A percentile compares a stretch with the other conserved stretches of the same genome.
Evolutionary conservation across 2,797 vertebrate genomes (phyloP).

Genomic region (Chloroceryle amazona): DNA sequence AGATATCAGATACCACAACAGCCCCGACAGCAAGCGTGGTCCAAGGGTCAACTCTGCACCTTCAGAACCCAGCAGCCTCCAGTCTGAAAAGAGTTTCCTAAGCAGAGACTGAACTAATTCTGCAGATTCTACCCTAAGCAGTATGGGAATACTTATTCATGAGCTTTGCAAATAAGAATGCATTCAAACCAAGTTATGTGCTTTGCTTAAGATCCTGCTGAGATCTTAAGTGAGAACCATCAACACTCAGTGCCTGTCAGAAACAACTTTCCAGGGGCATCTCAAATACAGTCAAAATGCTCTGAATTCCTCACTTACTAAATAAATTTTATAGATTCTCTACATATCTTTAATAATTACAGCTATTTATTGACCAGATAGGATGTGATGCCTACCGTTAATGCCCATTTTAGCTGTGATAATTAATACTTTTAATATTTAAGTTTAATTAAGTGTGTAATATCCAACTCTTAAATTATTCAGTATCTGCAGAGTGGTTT

Average conservation of each 20-base stretch:
- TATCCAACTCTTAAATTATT: constrained; percentile 66
- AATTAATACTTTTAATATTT: constrained; percentile 73
- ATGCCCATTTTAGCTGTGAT: constrained; percentile 6
- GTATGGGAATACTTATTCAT: background rate
- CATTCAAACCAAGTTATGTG: background rate
- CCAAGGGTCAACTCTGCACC: background rate
- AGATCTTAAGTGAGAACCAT: background rate
- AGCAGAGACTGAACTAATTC: background rate
- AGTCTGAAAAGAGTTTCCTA: background rate
- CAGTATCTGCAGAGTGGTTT: constrained; percentile 65
- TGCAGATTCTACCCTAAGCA: background rate
- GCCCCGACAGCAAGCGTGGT: background rate
- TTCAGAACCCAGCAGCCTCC: background rate
- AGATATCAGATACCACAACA: background rate
- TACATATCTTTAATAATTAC: background rate
- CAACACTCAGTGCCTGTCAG: background rate
- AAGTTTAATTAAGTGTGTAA: constrained; percentile 61
- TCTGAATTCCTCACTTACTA: background rate
- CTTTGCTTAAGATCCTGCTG: constrained; percentile 7
- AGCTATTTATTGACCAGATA: constrained; percentile 24
- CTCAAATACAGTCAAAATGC: background rate
- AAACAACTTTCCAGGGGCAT: background rate
- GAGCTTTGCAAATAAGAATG: background rate
- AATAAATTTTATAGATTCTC: background rate
- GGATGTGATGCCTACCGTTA: constrained; percentile 12